phyloP scores from a whole-genome alignment of 2,113 vertebrate species.

The Aptenodytes forsteri region DNA sequence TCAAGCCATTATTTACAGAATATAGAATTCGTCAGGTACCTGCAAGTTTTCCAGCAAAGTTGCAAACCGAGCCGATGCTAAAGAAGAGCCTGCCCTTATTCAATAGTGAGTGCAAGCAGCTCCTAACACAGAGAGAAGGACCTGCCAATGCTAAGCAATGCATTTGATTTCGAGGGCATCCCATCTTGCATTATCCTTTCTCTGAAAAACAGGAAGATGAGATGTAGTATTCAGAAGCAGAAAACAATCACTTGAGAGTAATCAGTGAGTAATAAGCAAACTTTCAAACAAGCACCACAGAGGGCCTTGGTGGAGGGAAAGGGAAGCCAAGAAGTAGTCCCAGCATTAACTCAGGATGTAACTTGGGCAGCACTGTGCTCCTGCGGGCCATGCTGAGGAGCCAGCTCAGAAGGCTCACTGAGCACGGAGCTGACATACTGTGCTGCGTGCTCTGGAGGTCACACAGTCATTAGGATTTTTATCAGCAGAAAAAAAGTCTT shows the following conservation, averaged over 20 bases:
- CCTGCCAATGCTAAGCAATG: neutral
- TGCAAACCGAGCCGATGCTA: neutral
- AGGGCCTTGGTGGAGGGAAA: neutral
- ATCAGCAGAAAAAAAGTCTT: neutral
- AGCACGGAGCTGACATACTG: neutral
- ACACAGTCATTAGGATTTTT: neutral
- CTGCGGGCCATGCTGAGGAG: accelerated
- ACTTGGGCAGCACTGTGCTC: neutral
- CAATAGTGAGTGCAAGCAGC: neutral
- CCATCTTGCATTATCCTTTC: neutral
- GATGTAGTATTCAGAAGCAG: neutral
- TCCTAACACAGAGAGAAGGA: neutral
- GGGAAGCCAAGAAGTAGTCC: neutral
- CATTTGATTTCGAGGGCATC: neutral
- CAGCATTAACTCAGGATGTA: accelerated
- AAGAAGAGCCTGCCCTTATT: neutral
- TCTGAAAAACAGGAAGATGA: neutral
- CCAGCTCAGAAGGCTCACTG: neutral
- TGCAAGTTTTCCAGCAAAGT: neutral
- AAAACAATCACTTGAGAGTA: neutral
- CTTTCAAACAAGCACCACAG: neutral
- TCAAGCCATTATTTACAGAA: neutral
- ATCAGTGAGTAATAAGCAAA: neutral
- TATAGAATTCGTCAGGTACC: neutral
- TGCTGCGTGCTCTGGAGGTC: neutral